A percentile compares a stretch with the other conserved stretches of the same genome.
Evolutionary conservation across 2,113 vertebrate genomes (phyloP).

Genomic region (rabbit (Oryctolagus cuniculus)): DNA sequence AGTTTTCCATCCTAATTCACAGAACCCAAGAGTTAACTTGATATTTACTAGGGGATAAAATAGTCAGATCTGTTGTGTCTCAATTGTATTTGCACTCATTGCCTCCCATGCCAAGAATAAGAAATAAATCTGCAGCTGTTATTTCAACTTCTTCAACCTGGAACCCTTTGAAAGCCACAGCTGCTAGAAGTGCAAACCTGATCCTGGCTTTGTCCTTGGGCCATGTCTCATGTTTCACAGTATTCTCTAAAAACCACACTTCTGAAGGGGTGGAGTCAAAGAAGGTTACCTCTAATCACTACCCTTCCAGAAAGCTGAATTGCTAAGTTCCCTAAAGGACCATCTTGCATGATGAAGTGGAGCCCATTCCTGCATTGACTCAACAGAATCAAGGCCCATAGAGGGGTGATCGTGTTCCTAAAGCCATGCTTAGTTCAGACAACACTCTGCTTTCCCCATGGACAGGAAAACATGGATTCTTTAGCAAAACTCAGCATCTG

Average conservation of each 20-base stretch:
- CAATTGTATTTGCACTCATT: not conserved
- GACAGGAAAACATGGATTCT: conserved; percentile 22
- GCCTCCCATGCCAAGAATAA: conserved; percentile 19
- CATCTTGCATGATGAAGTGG: conserved; percentile 1
- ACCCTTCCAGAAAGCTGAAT: conserved; percentile 10
- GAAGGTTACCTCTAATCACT: conserved; percentile 5
- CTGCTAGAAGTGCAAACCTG: conserved; percentile 66
- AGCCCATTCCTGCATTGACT: not conserved
- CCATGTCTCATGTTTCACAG: conserved; percentile 52
- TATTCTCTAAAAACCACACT: conserved; percentile 52
- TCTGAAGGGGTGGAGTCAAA: conserved; percentile 9
- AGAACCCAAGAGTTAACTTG: not conserved
- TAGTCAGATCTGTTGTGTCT: not conserved
- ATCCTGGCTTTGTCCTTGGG: conserved; percentile 59
- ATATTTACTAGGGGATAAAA: conserved; percentile 17
- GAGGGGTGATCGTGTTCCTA: not conserved
- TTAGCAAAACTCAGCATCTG: not conserved
- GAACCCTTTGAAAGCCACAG: conserved; percentile 65
- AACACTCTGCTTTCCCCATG: not conserved
- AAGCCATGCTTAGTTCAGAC: not conserved
- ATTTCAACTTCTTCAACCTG: conserved; percentile 41
- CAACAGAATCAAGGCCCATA: not conserved
- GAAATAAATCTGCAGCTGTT: conserved; percentile 73
- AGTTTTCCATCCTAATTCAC: not conserved
- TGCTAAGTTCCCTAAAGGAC: not conserved